Evolutionary conservation across 2,888 invertebrate genomes (phyloP).

Genomic region (Epistrophella euchroma): DNA sequence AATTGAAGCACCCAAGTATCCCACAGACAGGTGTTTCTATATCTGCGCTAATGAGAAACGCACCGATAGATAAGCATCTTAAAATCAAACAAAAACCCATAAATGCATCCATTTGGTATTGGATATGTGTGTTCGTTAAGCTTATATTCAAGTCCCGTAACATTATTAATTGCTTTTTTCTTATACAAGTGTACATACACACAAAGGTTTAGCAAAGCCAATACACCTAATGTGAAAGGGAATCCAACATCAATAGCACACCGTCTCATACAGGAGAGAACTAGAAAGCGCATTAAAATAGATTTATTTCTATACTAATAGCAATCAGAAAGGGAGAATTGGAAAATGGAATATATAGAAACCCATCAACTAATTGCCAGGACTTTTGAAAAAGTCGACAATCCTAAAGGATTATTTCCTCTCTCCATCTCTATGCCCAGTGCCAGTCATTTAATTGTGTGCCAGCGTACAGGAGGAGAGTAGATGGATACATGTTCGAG

Average conservation of each 20-base stretch:
- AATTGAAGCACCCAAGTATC: constrained; percentile 21
- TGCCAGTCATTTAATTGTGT: constrained; percentile 59
- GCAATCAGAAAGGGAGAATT: constrained; percentile 14
- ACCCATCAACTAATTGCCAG: constrained; percentile 70
- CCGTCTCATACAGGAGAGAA: neutral
- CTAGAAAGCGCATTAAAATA: constrained; percentile 35
- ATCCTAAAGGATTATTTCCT: constrained; percentile 51
- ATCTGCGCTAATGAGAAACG: constrained; percentile 45
- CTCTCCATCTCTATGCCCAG: constrained; percentile 5
- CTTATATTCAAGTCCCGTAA: constrained; percentile 17
- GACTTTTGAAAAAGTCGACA: constrained; percentile 55
- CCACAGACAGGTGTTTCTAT: constrained; percentile 29
- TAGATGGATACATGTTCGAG: neutral
- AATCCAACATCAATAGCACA: neutral
- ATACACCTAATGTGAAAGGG: constrained; percentile 19
- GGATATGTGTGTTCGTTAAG: constrained; percentile 48
- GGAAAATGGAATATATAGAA: constrained; percentile 43
- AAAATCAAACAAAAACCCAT: constrained; percentile 51
- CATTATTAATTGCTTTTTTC: constrained; percentile 60
- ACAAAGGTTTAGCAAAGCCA: constrained; percentile 33
- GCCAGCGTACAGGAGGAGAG: neutral
- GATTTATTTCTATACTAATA: constrained; percentile 25
- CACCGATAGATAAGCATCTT: constrained; percentile 61
- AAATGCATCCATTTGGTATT: constrained; percentile 57
- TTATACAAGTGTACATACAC: constrained; percentile 53